Conservation (phyloP, 1,140 invertebrate species). For the Trichonephila clavata region DNA sequence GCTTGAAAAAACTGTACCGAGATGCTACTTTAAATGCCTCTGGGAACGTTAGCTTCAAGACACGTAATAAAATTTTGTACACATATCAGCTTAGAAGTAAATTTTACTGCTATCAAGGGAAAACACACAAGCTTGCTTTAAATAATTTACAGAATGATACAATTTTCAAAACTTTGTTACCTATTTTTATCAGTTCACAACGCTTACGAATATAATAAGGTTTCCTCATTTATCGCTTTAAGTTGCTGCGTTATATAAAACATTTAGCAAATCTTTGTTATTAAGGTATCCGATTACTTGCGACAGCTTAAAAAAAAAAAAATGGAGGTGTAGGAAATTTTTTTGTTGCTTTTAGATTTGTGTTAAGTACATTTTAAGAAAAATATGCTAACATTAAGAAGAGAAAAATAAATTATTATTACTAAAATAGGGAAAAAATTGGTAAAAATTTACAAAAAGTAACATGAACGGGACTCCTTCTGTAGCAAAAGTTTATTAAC, state of each 20-base stretch:
- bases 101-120: background rate
- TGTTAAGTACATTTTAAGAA: too few relatives aligned
- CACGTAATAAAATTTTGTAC: constrained; percentile 2
- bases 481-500: too few relatives aligned
- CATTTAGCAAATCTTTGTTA: too few relatives aligned
- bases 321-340: too few relatives aligned
- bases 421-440: too few relatives aligned
- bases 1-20: constrained; percentile 1
- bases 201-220: background rate
- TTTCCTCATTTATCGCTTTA: background rate
- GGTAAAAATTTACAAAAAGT: too few relatives aligned
- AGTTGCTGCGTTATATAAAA: background rate
- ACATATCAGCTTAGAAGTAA: background rate
- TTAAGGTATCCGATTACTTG: too few relatives aligned
- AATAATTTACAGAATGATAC: constrained; percentile 16
- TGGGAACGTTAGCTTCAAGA: background rate
- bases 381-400: too few relatives aligned
- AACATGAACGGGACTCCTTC: too few relatives aligned
- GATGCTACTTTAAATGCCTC: constrained; percentile 35
- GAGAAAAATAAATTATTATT: too few relatives aligned
- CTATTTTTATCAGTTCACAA: background rate
- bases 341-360: too few relatives aligned
- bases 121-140: background rate
- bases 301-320: too few relatives aligned
- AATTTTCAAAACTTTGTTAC: background rate